phyloP scores from a whole-genome alignment of 2,888 invertebrate species.

The Scaptomyza caliginosa region DNA sequence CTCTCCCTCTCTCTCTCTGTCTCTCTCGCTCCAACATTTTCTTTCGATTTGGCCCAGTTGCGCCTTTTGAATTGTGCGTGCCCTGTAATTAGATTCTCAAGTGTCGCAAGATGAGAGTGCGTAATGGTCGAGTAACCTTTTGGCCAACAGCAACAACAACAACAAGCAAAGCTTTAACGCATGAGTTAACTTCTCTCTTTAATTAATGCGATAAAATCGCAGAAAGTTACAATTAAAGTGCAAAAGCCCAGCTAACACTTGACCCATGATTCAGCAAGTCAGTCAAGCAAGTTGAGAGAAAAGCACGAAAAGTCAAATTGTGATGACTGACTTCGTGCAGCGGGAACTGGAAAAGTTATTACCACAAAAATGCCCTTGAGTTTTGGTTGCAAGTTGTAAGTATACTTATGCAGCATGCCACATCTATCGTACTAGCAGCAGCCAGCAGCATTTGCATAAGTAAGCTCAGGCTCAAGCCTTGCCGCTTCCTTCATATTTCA shows the following conservation, averaged over 20 bases:
- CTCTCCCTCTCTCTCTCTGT: neutral
- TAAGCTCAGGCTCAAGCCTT: conserved; percentile 33
- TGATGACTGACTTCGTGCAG: conserved; percentile 11
- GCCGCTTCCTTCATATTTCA: conserved; percentile 14
- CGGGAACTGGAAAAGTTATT: conserved; percentile 39
- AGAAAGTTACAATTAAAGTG: conserved; percentile 53
- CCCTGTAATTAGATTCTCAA: conserved; percentile 67
- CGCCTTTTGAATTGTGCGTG: conserved; percentile 12
- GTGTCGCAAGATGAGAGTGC: conserved; percentile 67
- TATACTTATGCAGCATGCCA: neutral
- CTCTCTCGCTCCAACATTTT: too few species aligned
- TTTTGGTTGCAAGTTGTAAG: neutral
- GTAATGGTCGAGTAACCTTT: conserved; percentile 65
- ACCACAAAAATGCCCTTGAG: conserved; percentile 18
- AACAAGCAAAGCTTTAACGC: conserved; percentile 9
- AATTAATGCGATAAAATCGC: conserved; percentile 64
- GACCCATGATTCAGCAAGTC: conserved; percentile 25
- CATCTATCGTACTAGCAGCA: neutral
- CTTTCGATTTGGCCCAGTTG: neutral
- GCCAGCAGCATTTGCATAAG: conserved; percentile 25
- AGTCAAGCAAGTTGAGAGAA: conserved; percentile 8
- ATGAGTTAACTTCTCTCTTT: conserved; percentile 28
- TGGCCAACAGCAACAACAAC: conserved; percentile 5
- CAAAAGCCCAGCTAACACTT: conserved; percentile 24
- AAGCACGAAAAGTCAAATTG: conserved; percentile 1